phyloP scores from a whole-genome alignment of 2,797 vertebrate species.

The Bryconaethiops microstoma region DNA sequence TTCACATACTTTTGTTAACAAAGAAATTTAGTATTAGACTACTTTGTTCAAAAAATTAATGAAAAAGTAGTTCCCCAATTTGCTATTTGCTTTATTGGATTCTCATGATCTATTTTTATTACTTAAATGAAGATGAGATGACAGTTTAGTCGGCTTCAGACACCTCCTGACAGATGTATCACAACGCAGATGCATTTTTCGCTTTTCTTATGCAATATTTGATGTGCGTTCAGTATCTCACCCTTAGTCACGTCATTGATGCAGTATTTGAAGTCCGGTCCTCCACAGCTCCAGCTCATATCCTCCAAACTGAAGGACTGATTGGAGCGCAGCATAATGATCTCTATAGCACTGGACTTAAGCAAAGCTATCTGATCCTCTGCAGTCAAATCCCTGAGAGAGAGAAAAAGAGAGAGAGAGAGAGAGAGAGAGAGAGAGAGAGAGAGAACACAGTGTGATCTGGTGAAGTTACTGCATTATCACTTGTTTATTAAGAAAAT shows the following conservation, averaged over 20 bases:
- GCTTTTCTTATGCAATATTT: too few species aligned
- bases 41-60: too few species aligned
- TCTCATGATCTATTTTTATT: too few species aligned
- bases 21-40: too few species aligned
- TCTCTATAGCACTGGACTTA: slow-evolving; percentile 96
- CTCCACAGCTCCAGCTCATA: slow-evolving; percentile 96
- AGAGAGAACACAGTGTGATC: neutral
- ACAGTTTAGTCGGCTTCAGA: too few species aligned
- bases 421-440: slow-evolving; percentile 14
- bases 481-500: neutral
- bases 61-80: too few species aligned
- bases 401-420: neutral
- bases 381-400: slow-evolving; percentile 85
- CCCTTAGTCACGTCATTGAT: slow-evolving; percentile 91
- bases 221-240: slow-evolving; percentile 56
- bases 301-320: slow-evolving; percentile 93
- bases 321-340: slow-evolving; percentile 97
- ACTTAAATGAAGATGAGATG: too few species aligned
- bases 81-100: too few species aligned
- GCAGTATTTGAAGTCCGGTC: slow-evolving; percentile 89
- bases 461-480: neutral
- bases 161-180: too few species aligned
- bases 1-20: too few species aligned
- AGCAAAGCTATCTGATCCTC: slow-evolving; percentile 97
- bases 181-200: too few species aligned